Base-by-base conservation (phyloP, 2,113 vertebrate species). In the Actinemys pallida region DNA sequence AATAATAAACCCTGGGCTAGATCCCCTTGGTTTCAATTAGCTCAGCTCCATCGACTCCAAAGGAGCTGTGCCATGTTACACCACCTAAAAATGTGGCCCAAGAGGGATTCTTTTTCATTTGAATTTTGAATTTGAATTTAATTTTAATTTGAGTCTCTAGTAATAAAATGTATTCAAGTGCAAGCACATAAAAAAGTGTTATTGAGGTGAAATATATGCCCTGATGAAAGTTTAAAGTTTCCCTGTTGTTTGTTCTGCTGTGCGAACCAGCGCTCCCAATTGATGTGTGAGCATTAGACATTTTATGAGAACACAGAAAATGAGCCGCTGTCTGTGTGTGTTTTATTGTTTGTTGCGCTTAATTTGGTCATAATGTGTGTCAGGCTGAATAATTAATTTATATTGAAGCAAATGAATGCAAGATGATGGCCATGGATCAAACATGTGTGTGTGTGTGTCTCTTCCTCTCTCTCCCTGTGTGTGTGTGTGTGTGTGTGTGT, bases 41-140 rank as follows among this genome's bases (percentile, higher is more conserved):
- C 89, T 14, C 54, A 27, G 81, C 16, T 56, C 81, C 91, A 93
- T 4, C 4, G 39, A 83, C 87, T 86, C 87, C 93, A 91, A 91
- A 95, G 92, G 54, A 86, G 56, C 76, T 80, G 39, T 53, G 52
- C 56, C 88, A 83, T 87, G 91, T 90, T 75, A 27, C 87, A 52
- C 89, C 95, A 93, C 87, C 93, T 72, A 54, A 79, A 82, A 52
- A 6, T 29, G 88, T 95, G 92, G 89, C 89, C 87, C 92, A 89
- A 29, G 93, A 88, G 94, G 25, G 87, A 79, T 22, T 56, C 92
- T 90, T 59, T 82, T 81, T 54, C 1, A 54, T 54, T 9, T 54
- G 53, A 54, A 54, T 54, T 20, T 54, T 54, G 53, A 54, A 54
- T 54, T 54, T 54, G 53, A 54, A 22, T 54, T 54, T 54, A 54